Percentiles rank a stretch among this genome's conserved stretches.
phyloP scores from a whole-genome alignment of 2,113 vertebrate genomes.

The Myxocyprinus asiaticus region DNA sequence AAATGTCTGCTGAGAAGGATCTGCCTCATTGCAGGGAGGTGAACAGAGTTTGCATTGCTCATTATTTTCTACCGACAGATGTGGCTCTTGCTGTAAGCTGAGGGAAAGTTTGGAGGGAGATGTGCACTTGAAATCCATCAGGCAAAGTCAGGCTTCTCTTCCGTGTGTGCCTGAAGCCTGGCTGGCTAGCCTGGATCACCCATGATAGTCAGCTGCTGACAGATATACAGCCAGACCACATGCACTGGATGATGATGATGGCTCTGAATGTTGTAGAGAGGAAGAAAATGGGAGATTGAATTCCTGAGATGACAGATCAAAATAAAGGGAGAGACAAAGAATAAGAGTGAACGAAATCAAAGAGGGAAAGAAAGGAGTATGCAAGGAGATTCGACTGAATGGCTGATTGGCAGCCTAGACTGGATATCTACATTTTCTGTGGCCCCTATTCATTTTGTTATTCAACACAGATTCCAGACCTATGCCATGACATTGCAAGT shows the following conservation, averaged over 20 bases:
- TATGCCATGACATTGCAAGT: slow-evolving; percentile 1
- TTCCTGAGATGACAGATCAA: slow-evolving; percentile 9
- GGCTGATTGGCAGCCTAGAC: neutral
- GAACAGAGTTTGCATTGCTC: neutral
- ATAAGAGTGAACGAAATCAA: neutral
- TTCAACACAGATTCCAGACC: slow-evolving; percentile 16
- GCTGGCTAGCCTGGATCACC: slow-evolving; percentile 22
- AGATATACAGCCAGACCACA: slow-evolving; percentile 9
- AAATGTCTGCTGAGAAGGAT: neutral
- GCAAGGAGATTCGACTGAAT: neutral
- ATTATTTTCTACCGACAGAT: slow-evolving; percentile 20
- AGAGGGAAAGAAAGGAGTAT: no score
- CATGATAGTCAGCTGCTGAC: slow-evolving; percentile 45
- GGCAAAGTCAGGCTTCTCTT: slow-evolving; percentile 19
- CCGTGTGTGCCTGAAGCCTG: slow-evolving; percentile 36
- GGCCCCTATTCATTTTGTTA: neutral
- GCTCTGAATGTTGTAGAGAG: neutral
- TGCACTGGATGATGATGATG: slow-evolving; percentile 1
- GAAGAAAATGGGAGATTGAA: neutral
- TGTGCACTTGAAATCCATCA: no score
- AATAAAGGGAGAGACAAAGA: slow-evolving; percentile 21
- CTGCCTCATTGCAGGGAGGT: slow-evolving; percentile 20
- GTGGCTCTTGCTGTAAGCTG: neutral
- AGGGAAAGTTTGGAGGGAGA: slow-evolving; percentile 21
- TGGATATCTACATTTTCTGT: neutral